Evolutionary conservation across 35 echinoderm and acorn worm species (phyloP).

Genomic region (Hemicentrotus pulcherrimus): DNA sequence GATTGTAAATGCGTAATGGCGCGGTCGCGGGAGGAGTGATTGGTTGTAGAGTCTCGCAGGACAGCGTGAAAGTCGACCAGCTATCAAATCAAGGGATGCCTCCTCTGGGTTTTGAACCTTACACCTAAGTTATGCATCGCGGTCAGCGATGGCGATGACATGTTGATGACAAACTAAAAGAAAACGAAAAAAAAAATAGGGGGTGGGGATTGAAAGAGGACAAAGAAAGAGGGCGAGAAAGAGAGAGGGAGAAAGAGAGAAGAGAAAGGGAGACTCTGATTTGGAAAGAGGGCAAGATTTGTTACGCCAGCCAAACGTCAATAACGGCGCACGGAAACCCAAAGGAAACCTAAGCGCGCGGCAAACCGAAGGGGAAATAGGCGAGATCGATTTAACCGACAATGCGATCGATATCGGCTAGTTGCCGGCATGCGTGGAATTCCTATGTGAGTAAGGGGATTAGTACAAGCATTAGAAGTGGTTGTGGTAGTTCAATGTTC

Average conservation of each 20-base stretch:
- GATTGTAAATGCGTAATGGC: background rate
- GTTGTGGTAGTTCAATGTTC: background rate
- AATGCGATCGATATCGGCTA: constrained; percentile 19
- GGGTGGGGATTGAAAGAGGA: background rate
- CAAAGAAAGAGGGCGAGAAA: background rate
- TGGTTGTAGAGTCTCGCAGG: background rate
- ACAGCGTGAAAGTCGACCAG: background rate
- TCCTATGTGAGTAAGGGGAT: background rate
- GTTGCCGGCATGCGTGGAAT: background rate
- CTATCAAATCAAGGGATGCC: background rate
- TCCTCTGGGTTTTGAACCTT: background rate
- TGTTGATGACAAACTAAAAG: background rate
- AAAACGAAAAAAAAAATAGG: background rate
- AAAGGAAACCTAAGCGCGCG: constrained; percentile 25
- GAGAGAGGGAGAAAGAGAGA: background rate
- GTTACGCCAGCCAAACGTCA: constrained; percentile 22
- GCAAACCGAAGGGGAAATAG: constrained; percentile 37
- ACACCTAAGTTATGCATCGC: background rate
- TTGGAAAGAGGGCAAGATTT: constrained; percentile 23
- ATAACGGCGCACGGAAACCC: constrained; percentile 25
- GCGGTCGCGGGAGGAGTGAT: background rate
- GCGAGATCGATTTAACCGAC: constrained; percentile 12
- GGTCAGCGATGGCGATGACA: background rate
- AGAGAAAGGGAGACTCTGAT: background rate
- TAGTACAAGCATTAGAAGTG: background rate